Base-by-base conservation (phyloP, 2,113 vertebrate species). In the Otocyon megalotis region DNA sequence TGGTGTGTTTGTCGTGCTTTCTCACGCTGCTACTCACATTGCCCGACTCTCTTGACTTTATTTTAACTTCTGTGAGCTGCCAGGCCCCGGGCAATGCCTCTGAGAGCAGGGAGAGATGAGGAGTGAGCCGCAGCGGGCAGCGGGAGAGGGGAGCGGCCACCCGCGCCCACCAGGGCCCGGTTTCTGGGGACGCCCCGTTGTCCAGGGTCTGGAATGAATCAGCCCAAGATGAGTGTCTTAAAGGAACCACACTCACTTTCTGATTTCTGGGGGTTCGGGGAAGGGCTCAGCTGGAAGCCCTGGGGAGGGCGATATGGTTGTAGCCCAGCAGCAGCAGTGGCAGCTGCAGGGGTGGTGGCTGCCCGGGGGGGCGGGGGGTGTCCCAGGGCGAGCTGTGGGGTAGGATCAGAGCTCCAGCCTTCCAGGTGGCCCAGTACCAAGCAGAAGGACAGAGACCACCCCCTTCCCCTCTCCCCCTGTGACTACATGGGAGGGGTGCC, bases 11-110 rank as follows among this genome's bases (percentile, higher is more conserved):
- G 0, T 83, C 50, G 20, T 22, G 56, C 53, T 56, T 84, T 24
- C 67, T 35, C 20, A 1, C 19, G 58, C 60, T 37, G 67, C 85
- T 35, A 2, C 72, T 74, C 1, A 35, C 17, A 30, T 48, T 72
- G 74, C 60, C 62, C 20, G 3, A 19, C 16, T 76, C 63, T 60
- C 62, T 72, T 32, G 37, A 72, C 65, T 96, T 79, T 67, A 11
- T 74, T 65, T 83, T 83, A 65, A 22, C 24, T 62, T 65, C 77
- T 60, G 24, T 37, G 79, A 69, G 43, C 56, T 67, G 58, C 93
- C 95, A 94, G 77, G 74, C 54, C 71, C 65, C 81, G 56, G 77
- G 48, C 91, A 32, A 37, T 50, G 8, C 28, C n/a, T 93, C 37
- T 32, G 79, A 30, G 56, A 24, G 17, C 35, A 60, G 32, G 19